phyloP scores from a whole-genome alignment of 1,140 invertebrate species.

The Saccostrea echinata region DNA sequence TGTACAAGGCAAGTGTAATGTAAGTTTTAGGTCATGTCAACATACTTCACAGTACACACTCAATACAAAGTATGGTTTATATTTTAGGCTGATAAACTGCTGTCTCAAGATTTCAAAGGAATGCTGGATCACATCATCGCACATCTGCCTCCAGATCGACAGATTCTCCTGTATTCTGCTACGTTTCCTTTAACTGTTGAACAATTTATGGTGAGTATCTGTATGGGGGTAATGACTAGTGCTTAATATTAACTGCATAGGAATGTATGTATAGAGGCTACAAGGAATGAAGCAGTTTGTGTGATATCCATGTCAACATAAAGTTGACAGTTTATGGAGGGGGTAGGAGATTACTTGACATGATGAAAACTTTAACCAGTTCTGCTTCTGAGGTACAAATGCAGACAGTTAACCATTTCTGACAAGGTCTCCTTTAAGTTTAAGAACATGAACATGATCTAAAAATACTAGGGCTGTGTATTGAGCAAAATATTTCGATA shows the following conservation, averaged over 20 bases:
- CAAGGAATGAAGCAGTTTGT: too few species aligned
- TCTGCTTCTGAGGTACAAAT: neutral
- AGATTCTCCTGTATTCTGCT: conserved; percentile 99
- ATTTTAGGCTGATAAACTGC: conserved; percentile 94
- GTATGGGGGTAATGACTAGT: too few species aligned
- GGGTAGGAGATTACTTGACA: neutral
- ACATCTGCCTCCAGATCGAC: conserved; percentile 95
- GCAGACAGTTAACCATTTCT: neutral
- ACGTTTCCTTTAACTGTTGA: conserved; percentile 99
- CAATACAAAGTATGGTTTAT: neutral
- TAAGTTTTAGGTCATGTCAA: too few species aligned
- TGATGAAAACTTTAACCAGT: neutral
- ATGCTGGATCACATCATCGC: conserved; percentile 98
- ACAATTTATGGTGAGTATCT: conserved; percentile 92
- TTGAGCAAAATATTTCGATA: too few species aligned
- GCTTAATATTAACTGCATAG: too few species aligned
- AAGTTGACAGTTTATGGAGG: neutral
- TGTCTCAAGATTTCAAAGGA: conserved; percentile 99
- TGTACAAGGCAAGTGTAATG: too few species aligned
- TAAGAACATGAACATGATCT: too few species aligned
- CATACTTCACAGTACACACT: too few species aligned
- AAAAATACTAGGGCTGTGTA: too few species aligned
- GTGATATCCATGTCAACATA: too few species aligned
- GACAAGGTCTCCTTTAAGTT: neutral
- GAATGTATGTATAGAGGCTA: too few species aligned